Percentiles rank a stretch among this genome's conserved stretches.
Conservation (phyloP, 2,888 invertebrate genomes). For the Stramonita haemastoma region DNA sequence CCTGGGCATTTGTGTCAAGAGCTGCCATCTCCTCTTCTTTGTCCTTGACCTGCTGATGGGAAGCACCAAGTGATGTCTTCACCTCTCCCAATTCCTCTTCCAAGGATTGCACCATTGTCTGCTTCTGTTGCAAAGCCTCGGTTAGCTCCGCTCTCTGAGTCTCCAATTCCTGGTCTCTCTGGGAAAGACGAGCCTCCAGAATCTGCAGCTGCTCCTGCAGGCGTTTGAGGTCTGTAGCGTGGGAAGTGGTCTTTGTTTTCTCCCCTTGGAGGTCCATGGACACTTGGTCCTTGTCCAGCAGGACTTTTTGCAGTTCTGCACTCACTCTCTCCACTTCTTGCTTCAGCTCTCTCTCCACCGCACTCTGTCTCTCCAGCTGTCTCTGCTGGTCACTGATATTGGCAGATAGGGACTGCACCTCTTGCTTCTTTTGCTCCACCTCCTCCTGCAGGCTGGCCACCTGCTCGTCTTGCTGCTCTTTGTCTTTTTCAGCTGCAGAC, state of each 20-base stretch:
- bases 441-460: conserved; percentile 10
- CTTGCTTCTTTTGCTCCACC: conserved; percentile 17
- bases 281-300: conserved; percentile 18
- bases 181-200: conserved; percentile 16
- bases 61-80: background rate
- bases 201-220: conserved; percentile 29
- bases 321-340: conserved; percentile 37
- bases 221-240: conserved; percentile 12
- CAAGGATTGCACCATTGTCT: background rate
- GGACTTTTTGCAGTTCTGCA: conserved; percentile 7
- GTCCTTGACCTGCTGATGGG: background rate
- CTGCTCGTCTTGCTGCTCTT: background rate
- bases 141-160: conserved; percentile 43
- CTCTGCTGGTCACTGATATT: conserved; percentile 29
- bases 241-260: conserved; percentile 1
- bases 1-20: background rate
- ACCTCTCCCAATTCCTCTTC: conserved; percentile 34
- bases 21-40: conserved; percentile 16
- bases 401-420: background rate
- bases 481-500: background rate
- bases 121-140: background rate
- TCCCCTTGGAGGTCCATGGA: conserved; percentile 30
- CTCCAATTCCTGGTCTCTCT: conserved; percentile 45
- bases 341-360: conserved; percentile 20
- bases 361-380: conserved; percentile 26